Base-by-base conservation (phyloP, 1,140 invertebrate species). In the Gonatopus flavifemur region DNA sequence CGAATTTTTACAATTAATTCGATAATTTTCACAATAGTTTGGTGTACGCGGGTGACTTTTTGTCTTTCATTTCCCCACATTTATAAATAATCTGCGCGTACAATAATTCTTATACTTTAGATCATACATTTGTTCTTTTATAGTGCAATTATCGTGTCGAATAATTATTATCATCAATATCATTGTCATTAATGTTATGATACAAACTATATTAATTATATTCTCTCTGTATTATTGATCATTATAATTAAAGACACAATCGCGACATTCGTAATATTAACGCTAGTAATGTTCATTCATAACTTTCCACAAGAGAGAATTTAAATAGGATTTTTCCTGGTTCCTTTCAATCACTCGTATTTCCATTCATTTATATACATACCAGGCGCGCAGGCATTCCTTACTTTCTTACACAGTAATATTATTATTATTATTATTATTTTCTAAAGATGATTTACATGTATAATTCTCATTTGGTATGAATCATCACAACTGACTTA, bases 381-480 rank as follows among this genome's bases (percentile, higher is more conserved):
- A 12, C 15, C 22, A 49, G 20, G 28, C 30, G 39, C 30, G 35
- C 48, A 38, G 18, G 15, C 20, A 38, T 28, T 31, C 22, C 3
- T 39, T 28, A 25, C 16, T 47, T 30, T 37, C 38, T 10, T 45
- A 18, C 38, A 32, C 22, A n/a, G 30, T 13, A 5, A 18, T 7
- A 47, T 22, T 21, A 32, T 16, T 33, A 25, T 25, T 43, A 52
- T 47, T 41, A 45, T 50, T 36, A n/a, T n/a, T n/a, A n/a, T n/a
- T n/a, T 30, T 61, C 44, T 57, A 30, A 55, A 56, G 43, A 64
- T 57, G 44, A 67, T 66, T n/a, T 55, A 68, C 51, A 50, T 54
- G 49, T 49, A 15, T 62, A 62, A 57, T 45, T 56, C 55, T 63
- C 62, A 66, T 70, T 70, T 70, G 62, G 64, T 70, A 66, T 57